Percentiles rank a stretch among this genome's conserved stretches.
Conservation (phyloP, 1,140 invertebrate genomes). For the Chlorops oryzae region DNA sequence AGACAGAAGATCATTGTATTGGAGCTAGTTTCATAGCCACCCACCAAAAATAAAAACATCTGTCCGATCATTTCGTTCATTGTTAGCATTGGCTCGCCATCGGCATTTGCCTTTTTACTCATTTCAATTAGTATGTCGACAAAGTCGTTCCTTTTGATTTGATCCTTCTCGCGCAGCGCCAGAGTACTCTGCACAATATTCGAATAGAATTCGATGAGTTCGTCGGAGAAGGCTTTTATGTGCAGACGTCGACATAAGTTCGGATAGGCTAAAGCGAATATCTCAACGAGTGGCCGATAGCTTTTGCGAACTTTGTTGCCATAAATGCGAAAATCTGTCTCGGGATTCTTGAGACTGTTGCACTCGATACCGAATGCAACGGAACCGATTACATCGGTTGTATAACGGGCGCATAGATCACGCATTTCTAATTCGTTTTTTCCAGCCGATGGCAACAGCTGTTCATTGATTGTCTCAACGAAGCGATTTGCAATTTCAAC, state of each 20-base stretch:
- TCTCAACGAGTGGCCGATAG: too few species aligned
- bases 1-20: slow-evolving; percentile 41
- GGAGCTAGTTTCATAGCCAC: slow-evolving; percentile 20
- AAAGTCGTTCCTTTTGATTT: slow-evolving; percentile 45
- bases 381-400: slow-evolving; percentile 49
- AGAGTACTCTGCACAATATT: slow-evolving; percentile 38
- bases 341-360: slow-evolving; percentile 43
- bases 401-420: slow-evolving; percentile 45
- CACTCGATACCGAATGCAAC: slow-evolving; percentile 48
- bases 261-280: too few species aligned
- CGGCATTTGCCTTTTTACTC: slow-evolving; percentile 16
- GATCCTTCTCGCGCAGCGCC: slow-evolving; percentile 42
- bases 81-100: not conserved
- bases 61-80: slow-evolving; percentile 7
- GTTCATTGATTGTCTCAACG: too few species aligned
- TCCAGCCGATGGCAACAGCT: not conserved
- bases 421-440: slow-evolving; percentile 32
- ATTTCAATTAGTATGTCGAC: slow-evolving; percentile 43
- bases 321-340: slow-evolving; percentile 55
- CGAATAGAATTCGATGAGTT: slow-evolving; percentile 42
- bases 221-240: too few species aligned
- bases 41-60: slow-evolving; percentile 18
- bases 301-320: too few species aligned
- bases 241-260: too few species aligned
- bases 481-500: too few species aligned